A percentile compares a stretch with the other conserved stretches of the same genome.
Conservation (phyloP, 2,888 invertebrate species). For the Apoda limacodes region DNA sequence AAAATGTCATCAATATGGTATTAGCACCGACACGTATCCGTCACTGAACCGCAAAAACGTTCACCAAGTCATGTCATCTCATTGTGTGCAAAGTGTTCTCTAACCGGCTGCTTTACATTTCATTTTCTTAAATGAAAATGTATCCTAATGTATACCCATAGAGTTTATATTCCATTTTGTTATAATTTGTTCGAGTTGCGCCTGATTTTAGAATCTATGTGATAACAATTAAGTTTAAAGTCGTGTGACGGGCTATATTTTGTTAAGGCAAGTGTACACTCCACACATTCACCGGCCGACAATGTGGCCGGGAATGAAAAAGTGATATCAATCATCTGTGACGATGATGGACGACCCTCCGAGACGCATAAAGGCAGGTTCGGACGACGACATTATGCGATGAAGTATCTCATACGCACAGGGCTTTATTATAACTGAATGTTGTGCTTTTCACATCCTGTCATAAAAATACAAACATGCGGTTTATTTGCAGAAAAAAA, state of each 20-base stretch:
- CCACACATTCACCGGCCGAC: conserved; percentile 29
- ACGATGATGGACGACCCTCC: conserved; percentile 43
- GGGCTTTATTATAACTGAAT: conserved; percentile 22
- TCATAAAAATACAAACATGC: too few species aligned
- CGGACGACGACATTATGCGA: too few species aligned
- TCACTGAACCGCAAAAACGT: conserved; percentile 42
- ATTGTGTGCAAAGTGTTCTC: conserved; percentile 46
- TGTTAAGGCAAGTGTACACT: conserved; percentile 36
- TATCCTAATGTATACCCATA: conserved; percentile 17
- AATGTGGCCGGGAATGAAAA: conserved; percentile 37
- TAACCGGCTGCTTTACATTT: conserved; percentile 35
- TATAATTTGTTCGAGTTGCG: conserved; percentile 3
- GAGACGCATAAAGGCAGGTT: conserved; percentile 24
- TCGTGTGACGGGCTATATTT: conserved; percentile 11
- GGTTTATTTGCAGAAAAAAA: too few species aligned
- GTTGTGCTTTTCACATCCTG: too few species aligned
- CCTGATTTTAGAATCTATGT: conserved; percentile 1
- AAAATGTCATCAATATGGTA: conserved; percentile 37
- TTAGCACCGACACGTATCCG: conserved; percentile 39
- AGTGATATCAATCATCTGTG: conserved; percentile 60
- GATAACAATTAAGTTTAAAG: conserved; percentile 5
- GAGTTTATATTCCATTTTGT: conserved; percentile 14
- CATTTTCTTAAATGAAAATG: conserved; percentile 18
- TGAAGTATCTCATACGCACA: too few species aligned
- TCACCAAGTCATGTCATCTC: conserved; percentile 33